phyloP scores from a whole-genome alignment of 1,140 invertebrate genomes.

The Goniozus legneri region DNA sequence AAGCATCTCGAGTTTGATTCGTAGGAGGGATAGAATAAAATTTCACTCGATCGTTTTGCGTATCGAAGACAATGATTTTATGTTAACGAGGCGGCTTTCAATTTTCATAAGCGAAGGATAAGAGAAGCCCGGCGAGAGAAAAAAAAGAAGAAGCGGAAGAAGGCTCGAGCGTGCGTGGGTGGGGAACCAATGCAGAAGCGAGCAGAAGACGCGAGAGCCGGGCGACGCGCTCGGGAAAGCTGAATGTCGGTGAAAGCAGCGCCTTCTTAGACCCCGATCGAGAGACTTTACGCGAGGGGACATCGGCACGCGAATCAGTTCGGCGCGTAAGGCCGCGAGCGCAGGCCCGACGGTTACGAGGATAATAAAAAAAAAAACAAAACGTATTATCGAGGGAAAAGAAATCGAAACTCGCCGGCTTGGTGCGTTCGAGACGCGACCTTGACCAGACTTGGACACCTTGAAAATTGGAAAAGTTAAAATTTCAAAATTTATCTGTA shows the following conservation, averaged over 20 bases:
- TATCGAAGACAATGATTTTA: no score
- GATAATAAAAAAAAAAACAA: no score
- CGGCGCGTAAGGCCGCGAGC: neutral
- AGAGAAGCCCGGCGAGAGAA: conserved; percentile 18
- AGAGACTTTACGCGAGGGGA: conserved; percentile 17
- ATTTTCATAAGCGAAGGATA: no score
- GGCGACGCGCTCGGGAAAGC: conserved; percentile 36
- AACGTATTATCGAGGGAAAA: no score
- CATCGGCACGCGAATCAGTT: conserved; percentile 16
- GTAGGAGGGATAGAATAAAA: no score
- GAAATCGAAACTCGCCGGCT: conserved; percentile 2
- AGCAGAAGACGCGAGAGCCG: conserved; percentile 13
- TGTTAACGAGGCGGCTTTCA: no score
- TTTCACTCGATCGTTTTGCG: no score
- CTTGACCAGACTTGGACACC: conserved; percentile 18
- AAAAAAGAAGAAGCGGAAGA: conserved; percentile 20
- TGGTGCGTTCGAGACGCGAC: conserved; percentile 20
- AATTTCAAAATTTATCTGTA: no score
- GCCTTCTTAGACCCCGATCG: conserved; percentile 30
- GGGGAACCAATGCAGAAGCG: conserved; percentile 25
- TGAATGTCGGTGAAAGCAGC: conserved; percentile 44
- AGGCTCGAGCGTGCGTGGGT: conserved; percentile 1
- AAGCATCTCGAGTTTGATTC: no score
- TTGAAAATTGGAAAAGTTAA: no score
- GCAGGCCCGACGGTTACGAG: no score